phyloP scores from a whole-genome alignment of 1,140 invertebrate genomes.

The Amyelois transitella region DNA sequence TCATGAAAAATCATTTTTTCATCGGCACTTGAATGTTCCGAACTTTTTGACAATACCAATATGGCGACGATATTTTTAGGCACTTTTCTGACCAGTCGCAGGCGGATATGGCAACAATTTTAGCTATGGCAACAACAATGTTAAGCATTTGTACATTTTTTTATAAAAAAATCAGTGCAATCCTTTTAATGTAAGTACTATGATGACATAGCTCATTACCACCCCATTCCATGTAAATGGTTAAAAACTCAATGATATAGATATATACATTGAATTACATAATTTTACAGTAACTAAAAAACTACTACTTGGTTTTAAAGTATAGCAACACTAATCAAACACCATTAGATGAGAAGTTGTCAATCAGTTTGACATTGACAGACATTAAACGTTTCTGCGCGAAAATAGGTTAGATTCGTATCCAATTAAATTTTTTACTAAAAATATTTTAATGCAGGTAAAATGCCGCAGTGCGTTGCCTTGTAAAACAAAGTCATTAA shows the following conservation, averaged over 20 bases:
- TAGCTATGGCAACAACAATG: conserved; percentile 26
- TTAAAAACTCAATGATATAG: too few relatives aligned
- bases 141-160: too few relatives aligned
- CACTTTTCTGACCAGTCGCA: conserved; percentile 58
- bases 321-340: neutral
- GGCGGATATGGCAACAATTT: conserved; percentile 39
- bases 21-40: conserved; percentile 52
- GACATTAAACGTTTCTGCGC: conserved; percentile 33
- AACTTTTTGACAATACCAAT: conserved; percentile 73
- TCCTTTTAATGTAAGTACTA: too few relatives aligned
- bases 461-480: conserved; percentile 67
- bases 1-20: conserved; percentile 66
- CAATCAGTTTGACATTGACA: conserved; percentile 12
- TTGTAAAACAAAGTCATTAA: conserved; percentile 25
- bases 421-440: conserved; percentile 52
- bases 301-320: too few relatives aligned
- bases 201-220: too few relatives aligned
- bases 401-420: conserved; percentile 25
- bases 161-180: too few relatives aligned
- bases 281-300: too few relatives aligned
- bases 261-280: too few relatives aligned
- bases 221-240: too few relatives aligned
- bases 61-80: conserved; percentile 72
- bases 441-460: conserved; percentile 63
- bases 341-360: neutral